A percentile compares a stretch with the other conserved stretches of the same genome.
Evolutionary conservation across 2,888 invertebrate species (phyloP).

Genomic region (Rotaria socialis): DNA sequence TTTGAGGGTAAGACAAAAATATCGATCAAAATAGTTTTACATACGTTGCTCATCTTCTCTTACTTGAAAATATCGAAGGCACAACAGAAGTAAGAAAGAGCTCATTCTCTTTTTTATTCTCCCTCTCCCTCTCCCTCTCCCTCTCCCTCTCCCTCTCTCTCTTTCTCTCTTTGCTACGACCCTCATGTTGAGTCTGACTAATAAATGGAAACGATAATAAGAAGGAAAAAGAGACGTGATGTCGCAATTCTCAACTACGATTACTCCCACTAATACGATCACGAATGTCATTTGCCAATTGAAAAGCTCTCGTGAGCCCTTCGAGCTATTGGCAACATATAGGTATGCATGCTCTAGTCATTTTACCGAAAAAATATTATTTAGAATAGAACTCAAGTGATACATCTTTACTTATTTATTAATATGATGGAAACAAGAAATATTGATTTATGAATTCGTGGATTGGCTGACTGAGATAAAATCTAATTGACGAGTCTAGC

Average conservation of each 20-base stretch:
- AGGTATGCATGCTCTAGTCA: not conserved
- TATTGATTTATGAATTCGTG: not conserved
- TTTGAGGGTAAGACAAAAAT: not conserved
- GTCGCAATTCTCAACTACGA: not conserved
- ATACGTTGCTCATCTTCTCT: not conserved
- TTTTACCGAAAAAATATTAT: not conserved
- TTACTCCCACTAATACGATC: not conserved
- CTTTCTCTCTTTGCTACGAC: no score
- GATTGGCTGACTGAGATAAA: not conserved
- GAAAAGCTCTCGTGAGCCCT: not conserved
- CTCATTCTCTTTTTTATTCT: no score
- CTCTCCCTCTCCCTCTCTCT: no score
- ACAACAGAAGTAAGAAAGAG: not conserved
- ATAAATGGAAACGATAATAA: conserved; percentile 2
- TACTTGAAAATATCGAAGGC: not conserved
- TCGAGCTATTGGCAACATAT: not conserved
- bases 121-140: no score
- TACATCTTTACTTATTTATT: not conserved
- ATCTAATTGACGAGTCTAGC: not conserved
- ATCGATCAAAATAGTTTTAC: not conserved
- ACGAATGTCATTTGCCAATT: not conserved
- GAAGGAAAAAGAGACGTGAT: not conserved
- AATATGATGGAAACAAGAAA: no score
- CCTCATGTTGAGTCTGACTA: not conserved
- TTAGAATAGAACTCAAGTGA: not conserved